Base-by-base conservation (phyloP, 1,140 invertebrate species). In the Neodiprion virginianus region DNA sequence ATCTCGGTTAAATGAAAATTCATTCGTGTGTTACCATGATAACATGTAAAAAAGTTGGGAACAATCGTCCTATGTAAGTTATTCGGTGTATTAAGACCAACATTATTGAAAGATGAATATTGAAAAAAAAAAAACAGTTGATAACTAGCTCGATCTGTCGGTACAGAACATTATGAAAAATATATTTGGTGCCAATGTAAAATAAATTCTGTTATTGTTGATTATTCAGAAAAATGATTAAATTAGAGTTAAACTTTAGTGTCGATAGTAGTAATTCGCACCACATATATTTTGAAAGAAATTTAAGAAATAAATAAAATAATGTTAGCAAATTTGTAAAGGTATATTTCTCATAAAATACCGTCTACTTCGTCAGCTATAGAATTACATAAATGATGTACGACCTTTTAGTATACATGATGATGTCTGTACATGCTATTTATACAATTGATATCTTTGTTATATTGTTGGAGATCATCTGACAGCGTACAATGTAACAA, bases 391-490 rank as follows among this genome's bases (percentile, higher is more conserved):
- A 61, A 61, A n/a, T 61, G 53, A 61, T 61, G 11, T 61, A 61
- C 53, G 7, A 61, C 11, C n/a, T n/a, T 11, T 61, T 61, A 61
- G 53, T 61, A 61, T 61, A 61, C 53, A 61, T 11, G 53, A 61
- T 61, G 53, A 61, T 61, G 53, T 61, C 53, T 61, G 11, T 61
- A 61, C 53, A 61, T 61, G 53, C 53, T 61, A 17, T 61, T 61
- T 61, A 61, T 61, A 61, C 53, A 61, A 9, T 61, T 61, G 53
- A 7, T 61, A 61, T 61, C 11, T 61, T 61, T 61, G 53, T 61
- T 61, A 61, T 17, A 61, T 61, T 61, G 53, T 61, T 17, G n/a
- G 53, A 61, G 53, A 61, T 40, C 5, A 40, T 40, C 28, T 40
- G 28, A 40, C 28, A 5, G 5, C 28, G 28, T 61, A 17, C 53